A percentile compares a stretch with the other conserved stretches of the same genome.
phyloP scores from a whole-genome alignment of 2,888 invertebrate species.

The Mantis religiosa region DNA sequence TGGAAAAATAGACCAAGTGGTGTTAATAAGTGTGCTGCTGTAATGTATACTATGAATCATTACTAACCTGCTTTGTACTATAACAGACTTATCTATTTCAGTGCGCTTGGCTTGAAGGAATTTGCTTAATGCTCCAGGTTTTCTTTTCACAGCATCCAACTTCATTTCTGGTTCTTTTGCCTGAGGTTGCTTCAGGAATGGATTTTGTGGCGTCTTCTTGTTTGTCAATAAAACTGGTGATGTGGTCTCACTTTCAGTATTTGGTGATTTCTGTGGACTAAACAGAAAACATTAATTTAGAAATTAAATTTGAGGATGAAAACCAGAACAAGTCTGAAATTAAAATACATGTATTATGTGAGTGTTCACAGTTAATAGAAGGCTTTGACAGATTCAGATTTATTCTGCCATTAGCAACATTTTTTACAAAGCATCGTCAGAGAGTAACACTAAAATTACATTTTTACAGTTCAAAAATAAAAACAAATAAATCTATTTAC shows the following conservation, averaged over 20 bases:
- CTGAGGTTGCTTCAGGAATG: constrained; percentile 3
- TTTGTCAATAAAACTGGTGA: constrained; percentile 14
- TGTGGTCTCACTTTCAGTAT: neutral
- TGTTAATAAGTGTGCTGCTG: neutral
- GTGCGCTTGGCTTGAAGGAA: neutral
- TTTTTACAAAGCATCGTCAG: no score
- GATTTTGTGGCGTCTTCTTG: constrained; percentile 3
- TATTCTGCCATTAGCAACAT: no score
- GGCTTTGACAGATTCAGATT: no score
- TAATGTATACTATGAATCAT: neutral
- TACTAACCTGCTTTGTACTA: constrained; percentile 27
- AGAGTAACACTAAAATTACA: no score
- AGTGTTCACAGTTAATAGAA: no score
- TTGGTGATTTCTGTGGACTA: neutral
- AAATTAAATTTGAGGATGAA: no score
- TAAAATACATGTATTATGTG: no score
- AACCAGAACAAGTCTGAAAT: no score
- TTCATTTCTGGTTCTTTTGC: neutral
- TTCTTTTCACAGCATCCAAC: neutral
- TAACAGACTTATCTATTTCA: neutral
- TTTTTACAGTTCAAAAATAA: no score
- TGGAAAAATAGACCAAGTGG: no score
- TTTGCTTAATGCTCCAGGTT: constrained; percentile 25
- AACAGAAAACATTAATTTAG: neutral
- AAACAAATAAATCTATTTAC: no score